Evolutionary conservation across 2,113 vertebrate species (phyloP).

Genomic region (Spea bombifrons): DNA sequence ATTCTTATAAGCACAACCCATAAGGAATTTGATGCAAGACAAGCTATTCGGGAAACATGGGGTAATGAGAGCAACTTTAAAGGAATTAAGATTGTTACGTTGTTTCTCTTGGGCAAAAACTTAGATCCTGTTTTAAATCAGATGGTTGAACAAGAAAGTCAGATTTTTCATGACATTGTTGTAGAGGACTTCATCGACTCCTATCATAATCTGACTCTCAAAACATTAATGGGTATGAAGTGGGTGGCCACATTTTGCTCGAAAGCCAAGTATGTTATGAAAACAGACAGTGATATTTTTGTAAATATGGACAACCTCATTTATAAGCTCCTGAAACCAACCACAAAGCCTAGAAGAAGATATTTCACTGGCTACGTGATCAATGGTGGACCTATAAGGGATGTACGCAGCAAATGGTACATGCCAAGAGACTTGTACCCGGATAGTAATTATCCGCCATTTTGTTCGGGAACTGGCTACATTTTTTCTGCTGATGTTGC

Average conservation of each 20-base stretch:
- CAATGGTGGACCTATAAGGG: slow-evolving; percentile 91
- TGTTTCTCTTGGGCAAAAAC: slow-evolving; percentile 93
- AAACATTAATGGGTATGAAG: slow-evolving; percentile 96
- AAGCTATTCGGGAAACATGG: slow-evolving; percentile 97
- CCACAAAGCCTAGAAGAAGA: slow-evolving; percentile 88
- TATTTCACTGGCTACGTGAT: slow-evolving; percentile 98
- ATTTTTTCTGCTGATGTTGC: slow-evolving; percentile 96
- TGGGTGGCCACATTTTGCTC: slow-evolving; percentile 96
- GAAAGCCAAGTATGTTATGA: slow-evolving; percentile 96
- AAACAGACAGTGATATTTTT: slow-evolving; percentile 98
- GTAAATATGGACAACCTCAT: slow-evolving; percentile 99
- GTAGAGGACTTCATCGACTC: slow-evolving; percentile 96
- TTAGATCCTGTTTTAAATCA: slow-evolving; percentile 86
- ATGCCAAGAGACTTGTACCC: slow-evolving; percentile 97
- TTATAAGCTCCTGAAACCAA: slow-evolving; percentile 93
- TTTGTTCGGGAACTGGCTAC: slow-evolving; percentile 97
- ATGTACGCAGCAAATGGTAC: slow-evolving; percentile 99
- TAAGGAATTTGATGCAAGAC: slow-evolving; percentile 95
- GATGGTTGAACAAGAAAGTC: slow-evolving; percentile 98
- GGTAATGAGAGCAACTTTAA: slow-evolving; percentile 91
- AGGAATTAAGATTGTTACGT: slow-evolving; percentile 83
- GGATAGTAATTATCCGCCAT: slow-evolving; percentile 93
- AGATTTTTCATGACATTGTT: slow-evolving; percentile 96
- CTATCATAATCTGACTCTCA: slow-evolving; percentile 96
- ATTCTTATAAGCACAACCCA: slow-evolving; percentile 97